These are phyloP conservation scores for Pyrrhura leucotis DNA, from an alignment of 2,797 vertebrate genomes.

Conservation along the genomic window DNA sequence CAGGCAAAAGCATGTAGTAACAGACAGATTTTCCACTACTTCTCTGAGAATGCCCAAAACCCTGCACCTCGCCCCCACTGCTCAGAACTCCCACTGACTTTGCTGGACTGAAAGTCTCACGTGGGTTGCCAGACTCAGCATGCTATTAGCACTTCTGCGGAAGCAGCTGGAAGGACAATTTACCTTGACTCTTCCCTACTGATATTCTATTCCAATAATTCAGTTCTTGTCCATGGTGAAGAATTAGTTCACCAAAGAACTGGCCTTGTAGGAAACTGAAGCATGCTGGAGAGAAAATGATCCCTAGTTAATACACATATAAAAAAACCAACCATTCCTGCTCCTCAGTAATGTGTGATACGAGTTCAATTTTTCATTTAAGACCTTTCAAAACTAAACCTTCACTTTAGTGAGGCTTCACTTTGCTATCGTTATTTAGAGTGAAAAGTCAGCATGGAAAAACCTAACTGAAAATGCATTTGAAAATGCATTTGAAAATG, in stretches of 20 bases:
- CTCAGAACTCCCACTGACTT: not conserved
- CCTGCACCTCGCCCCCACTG: not conserved
- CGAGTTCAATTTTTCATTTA: not conserved
- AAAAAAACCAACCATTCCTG: not conserved
- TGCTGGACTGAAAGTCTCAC: not conserved
- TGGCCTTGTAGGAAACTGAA: not conserved
- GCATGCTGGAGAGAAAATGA: not conserved
- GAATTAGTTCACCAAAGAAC: not conserved
- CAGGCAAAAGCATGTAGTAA: not conserved
- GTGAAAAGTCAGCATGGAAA: not conserved
- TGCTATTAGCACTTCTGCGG: not conserved
- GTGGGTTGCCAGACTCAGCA: rapidly evolving
- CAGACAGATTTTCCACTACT: not conserved
- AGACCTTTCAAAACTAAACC: not conserved
- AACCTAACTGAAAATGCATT: not conserved
- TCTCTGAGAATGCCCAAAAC: not conserved
- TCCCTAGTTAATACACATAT: not conserved
- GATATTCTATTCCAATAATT: not conserved
- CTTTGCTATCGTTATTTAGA: not conserved
- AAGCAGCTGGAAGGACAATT: not conserved
- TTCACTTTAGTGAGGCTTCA: not conserved
- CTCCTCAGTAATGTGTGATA: not conserved
- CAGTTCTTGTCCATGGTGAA: not conserved
- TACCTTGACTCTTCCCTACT: not conserved
- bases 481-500: not conserved